Base-by-base conservation (phyloP, 2,113 vertebrate species). In the Hippopotamus amphibius region DNA sequence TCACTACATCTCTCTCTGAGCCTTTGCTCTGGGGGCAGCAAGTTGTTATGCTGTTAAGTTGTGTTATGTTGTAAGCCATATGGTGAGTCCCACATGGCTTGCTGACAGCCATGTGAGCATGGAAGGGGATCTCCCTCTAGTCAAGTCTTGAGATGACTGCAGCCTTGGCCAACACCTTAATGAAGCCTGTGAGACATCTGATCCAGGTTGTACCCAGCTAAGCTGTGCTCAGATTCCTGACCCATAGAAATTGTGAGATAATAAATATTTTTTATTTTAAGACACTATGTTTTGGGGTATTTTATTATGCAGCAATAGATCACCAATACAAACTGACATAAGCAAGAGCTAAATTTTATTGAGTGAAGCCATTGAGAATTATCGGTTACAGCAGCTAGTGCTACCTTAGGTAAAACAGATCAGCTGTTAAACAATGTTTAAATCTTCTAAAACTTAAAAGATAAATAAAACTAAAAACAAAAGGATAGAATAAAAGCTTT, bases 391-490 rank as follows among this genome's bases (percentile, higher is more conserved):
- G 65, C 30, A 85, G 33, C 41, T 82, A 83, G 14, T 37, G 30
- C 69, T 85, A 80, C 37, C 22, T 71, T 71, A 90, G 53, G 30
- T 88, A 63, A 86, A 92, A 77, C 12, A 86, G 72, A 95, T 76
- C 37, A 72, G n/a, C 33, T 85, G 88, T 94, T 95, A 94, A 92
- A 85, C 28, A 55, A 74, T n/a, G 33, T 53, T 92, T 96, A 82
- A 68, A 61, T 63, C 30, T 92, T 86, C 41, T 92, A 90, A 81
- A 66, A 69, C 14, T 71, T 87, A 91, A 87, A 74, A 63, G 21
- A 76, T 66, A 85, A 95, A 94, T 48, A 77, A 77, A 77, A 16
- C 61, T 92, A 21, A 93, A 94, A 93, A 59, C 33, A 68, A 41
- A 69, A 85, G 22, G 30, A 63, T 5, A 95, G 46, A 84, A 41